These are phyloP conservation scores for Lepus townsendii DNA, from an alignment of 2,797 vertebrate genomes.

Conservation along the genomic window DNA sequence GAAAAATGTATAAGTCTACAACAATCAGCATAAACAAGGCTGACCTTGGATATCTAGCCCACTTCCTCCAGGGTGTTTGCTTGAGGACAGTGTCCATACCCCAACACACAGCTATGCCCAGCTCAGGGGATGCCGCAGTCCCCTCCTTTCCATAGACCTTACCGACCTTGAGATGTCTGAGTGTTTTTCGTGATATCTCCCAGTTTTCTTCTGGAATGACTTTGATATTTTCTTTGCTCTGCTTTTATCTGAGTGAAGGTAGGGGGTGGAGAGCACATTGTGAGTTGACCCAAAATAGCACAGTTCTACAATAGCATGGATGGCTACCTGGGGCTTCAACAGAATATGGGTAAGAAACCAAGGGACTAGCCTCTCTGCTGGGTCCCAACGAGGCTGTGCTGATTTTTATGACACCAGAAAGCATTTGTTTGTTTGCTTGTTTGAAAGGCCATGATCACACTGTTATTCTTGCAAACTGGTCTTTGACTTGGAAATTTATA, in stretches of 20 bases:
- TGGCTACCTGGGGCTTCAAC: background rate
- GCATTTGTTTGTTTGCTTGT: background rate
- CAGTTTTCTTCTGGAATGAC: background rate
- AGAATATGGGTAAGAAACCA: background rate
- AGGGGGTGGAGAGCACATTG: background rate
- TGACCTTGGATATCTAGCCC: background rate
- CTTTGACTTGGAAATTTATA: conserved; percentile 6
- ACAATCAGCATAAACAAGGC: background rate
- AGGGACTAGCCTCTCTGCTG: background rate
- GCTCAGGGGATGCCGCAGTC: background rate
- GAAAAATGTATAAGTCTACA: no score
- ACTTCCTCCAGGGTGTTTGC: background rate
- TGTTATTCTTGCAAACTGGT: background rate
- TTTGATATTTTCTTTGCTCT: conserved; percentile 12
- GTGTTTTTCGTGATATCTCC: background rate
- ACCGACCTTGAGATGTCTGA: background rate
- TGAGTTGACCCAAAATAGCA: background rate
- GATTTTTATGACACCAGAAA: background rate
- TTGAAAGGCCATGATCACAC: background rate
- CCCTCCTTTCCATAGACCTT: background rate
- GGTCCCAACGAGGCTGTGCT: background rate
- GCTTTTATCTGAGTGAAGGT: background rate
- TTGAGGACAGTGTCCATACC: accelerated
- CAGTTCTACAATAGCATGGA: background rate
- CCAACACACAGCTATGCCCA: no score